Evolutionary conservation across 92 coral and sea anemone genomes (phyloP), one percentile per base, ranked within the genome.

Genomic region (Epizoanthus rinbou): DNA sequence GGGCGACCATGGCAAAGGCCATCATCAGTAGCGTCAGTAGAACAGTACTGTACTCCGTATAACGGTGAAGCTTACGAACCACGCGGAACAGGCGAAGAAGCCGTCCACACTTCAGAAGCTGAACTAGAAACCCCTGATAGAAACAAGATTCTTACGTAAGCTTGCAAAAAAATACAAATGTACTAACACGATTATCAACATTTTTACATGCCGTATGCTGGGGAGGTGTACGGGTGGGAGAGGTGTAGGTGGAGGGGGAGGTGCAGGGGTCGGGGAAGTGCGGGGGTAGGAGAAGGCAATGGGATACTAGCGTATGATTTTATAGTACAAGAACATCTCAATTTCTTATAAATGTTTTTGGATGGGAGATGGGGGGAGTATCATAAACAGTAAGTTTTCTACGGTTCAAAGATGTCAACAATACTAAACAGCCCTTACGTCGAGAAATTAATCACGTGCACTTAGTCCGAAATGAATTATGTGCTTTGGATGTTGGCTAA

Each of bases 1-100:
- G 97, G 25, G 97, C 97, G 31, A 93, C 88, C 94, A 93, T 93
- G 0, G 97, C 90, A 28, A 93, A 93, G 23, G 97, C 97, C 41
- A 93, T 72, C 97, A 93, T 93, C 37, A 93, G 87, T 3, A 93
- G 78, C 43, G 94, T 93, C 6, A 93, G 83, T 16, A 93, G 79
- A 18, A 93, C 85, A 2, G 97, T 88, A 75, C 97, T 93, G 88
- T 93, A 93, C 65, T 93, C 97, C 6, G 97, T 91, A 75, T 93
- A 93, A 8, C 97, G 92, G 53, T 91, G 94, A 1, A 93, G 90
- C 80, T 93, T 93, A 33, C 97, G 97, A 1, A 89, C 94, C 45
- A 93, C 97, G 35, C 97, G 97, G 70, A 93, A 91, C 14, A 93
- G 86, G n/a, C 97, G 97, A 35, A 93, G 87, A 19, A 93, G 91